Evolutionary conservation across 2,888 invertebrate genomes (phyloP).

Genomic region (Eutolmus rufibarbis): DNA sequence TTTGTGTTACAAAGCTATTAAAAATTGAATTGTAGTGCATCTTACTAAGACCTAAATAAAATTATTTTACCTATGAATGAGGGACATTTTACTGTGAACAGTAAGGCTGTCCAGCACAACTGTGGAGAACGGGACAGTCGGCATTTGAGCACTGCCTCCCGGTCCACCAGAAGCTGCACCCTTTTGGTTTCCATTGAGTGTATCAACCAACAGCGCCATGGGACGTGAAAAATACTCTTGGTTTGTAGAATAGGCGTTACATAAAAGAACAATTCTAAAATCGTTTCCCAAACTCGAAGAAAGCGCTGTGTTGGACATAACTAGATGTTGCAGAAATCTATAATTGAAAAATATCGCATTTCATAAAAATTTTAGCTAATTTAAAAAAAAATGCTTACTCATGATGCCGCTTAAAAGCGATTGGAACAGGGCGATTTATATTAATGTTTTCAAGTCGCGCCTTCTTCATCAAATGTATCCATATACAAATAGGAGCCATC

Average conservation of each 20-base stretch:
- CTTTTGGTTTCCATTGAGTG: conserved; percentile 77
- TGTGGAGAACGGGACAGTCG: conserved; percentile 90
- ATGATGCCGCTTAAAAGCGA: conserved; percentile 81
- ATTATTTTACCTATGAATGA: conserved; percentile 69
- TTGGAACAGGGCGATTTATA: conserved; percentile 79
- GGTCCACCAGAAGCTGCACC: conserved; percentile 63
- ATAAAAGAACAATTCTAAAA: conserved; percentile 88
- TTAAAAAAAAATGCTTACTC: conserved; percentile 68
- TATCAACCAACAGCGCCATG: conserved; percentile 90
- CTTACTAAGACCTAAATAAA: background rate
- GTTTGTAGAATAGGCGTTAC: conserved; percentile 95
- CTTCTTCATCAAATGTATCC: conserved; percentile 95
- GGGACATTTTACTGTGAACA: conserved; percentile 93
- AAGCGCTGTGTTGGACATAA: conserved; percentile 75
- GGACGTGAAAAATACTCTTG: conserved; percentile 88
- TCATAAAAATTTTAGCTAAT: background rate
- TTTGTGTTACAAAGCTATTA: conserved; percentile 80
- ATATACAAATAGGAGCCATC: conserved; percentile 95
- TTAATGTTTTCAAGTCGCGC: conserved; percentile 86
- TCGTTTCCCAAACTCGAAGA: conserved; percentile 85
- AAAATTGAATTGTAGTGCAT: background rate
- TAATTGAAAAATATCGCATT: conserved; percentile 22
- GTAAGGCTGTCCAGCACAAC: conserved; percentile 91
- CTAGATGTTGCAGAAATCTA: conserved; percentile 87
- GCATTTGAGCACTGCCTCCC: conserved; percentile 66